Evolutionary conservation across 1,140 invertebrate genomes (phyloP).

Genomic region (Oreohelix idahoensis): DNA sequence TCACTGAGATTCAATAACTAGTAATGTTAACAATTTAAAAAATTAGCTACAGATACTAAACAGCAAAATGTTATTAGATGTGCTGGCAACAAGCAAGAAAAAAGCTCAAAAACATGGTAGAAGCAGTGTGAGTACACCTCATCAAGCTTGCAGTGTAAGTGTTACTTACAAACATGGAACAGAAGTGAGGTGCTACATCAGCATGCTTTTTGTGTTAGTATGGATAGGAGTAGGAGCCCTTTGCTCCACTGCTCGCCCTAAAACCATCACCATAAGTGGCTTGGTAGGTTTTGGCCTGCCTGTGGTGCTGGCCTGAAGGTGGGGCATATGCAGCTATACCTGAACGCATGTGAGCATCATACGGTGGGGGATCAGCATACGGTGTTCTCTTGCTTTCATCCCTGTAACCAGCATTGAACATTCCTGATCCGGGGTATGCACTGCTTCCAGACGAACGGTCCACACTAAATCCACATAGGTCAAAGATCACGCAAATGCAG

Average conservation of each 20-base stretch:
- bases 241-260: background rate
- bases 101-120: background rate
- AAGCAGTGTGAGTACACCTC: background rate
- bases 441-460: background rate
- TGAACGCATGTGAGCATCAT: conserved; percentile 2
- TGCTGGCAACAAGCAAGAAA: background rate
- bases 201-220: conserved; percentile 35
- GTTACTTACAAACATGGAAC: conserved; percentile 8
- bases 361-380: background rate
- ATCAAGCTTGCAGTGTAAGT: background rate
- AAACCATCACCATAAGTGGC: background rate
- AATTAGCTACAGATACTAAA: background rate
- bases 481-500: background rate
- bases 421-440: background rate
- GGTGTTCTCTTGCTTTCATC: background rate
- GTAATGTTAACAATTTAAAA: background rate
- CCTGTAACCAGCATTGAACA: conserved; percentile 20
- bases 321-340: conserved; percentile 7
- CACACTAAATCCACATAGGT: background rate
- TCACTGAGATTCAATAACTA: background rate
- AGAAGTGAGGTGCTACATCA: background rate
- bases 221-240: conserved; percentile 27
- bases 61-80: background rate
- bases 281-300: background rate
- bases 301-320: conserved; percentile 24